phyloP scores from a whole-genome alignment of 2,888 invertebrate species.

The Caenorhabditis afra region DNA sequence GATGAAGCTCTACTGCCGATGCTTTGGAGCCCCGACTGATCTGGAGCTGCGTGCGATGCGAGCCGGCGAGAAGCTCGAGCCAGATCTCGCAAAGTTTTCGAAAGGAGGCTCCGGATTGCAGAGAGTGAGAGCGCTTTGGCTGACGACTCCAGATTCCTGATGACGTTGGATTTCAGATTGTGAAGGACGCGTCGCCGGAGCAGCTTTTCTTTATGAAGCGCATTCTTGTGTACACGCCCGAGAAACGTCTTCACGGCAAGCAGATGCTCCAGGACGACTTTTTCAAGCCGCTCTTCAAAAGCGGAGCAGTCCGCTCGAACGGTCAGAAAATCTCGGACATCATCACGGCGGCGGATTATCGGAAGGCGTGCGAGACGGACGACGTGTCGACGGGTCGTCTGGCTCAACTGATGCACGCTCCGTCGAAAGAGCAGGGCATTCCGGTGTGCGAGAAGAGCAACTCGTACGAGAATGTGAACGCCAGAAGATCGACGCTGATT shows the following conservation, averaged over 20 bases:
- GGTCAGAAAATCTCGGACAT: slow-evolving; percentile 61
- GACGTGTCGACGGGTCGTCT: neutral
- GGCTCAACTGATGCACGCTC: neutral
- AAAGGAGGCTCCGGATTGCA: slow-evolving; percentile 42
- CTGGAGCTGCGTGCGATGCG: slow-evolving; percentile 51
- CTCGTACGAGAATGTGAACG: slow-evolving; percentile 1
- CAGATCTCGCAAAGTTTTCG: slow-evolving; percentile 31
- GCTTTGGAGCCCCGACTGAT: slow-evolving; percentile 50
- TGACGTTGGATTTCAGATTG: slow-evolving; percentile 49
- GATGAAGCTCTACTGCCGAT: slow-evolving; percentile 52
- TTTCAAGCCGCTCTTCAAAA: slow-evolving; percentile 59
- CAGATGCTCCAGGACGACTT: slow-evolving; percentile 65
- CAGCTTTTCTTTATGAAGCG: slow-evolving; percentile 58
- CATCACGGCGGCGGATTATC: slow-evolving; percentile 59
- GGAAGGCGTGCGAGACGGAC: slow-evolving; percentile 34
- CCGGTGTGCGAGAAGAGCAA: neutral
- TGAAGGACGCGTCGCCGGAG: slow-evolving; percentile 56
- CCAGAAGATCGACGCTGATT: neutral
- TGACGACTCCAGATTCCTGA: no score
- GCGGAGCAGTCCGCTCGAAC: slow-evolving; percentile 58
- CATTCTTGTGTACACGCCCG: slow-evolving; percentile 68
- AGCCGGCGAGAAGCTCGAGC: slow-evolving; percentile 27
- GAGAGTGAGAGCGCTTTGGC: no score
- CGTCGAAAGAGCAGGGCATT: neutral
- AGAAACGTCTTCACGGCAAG: slow-evolving; percentile 63